These are phyloP conservation scores for Aplysina aerophoba DNA, from an alignment of 37 sponge, comb jelly and placozoan species.

Conservation along the genomic window DNA sequence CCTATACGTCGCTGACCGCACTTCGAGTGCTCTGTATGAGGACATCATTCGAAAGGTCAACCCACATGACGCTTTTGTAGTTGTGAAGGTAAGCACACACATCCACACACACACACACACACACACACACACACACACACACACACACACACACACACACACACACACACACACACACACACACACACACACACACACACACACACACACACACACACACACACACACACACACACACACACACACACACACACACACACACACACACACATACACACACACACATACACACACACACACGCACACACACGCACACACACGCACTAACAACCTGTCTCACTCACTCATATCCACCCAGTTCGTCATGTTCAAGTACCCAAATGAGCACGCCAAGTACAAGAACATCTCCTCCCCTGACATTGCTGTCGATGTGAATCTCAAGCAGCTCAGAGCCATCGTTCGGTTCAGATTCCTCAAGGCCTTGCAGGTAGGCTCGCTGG, in stretches of 20 bases:
- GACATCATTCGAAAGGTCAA: background rate
- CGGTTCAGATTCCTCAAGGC: slow-evolving; percentile 4
- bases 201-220: no score
- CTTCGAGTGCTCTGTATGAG: background rate
- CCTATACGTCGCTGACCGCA: background rate
- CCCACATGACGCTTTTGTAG: background rate
- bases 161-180: no score
- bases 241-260: no score
- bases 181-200: no score
- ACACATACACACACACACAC: no score
- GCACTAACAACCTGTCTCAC: no score
- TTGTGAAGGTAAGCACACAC: background rate
- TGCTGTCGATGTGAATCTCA: background rate
- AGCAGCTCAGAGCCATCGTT: background rate
- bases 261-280: no score
- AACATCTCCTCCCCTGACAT: background rate
- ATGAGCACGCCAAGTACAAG: background rate
- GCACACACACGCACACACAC: no score
- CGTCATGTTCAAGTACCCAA: background rate
- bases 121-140: no score
- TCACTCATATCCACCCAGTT: background rate
- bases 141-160: no score
- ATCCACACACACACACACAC: no score
- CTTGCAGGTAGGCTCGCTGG: background rate
- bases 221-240: no score